Percentiles rank a stretch among this genome's conserved stretches.
phyloP scores from a whole-genome alignment of 1,140 invertebrate genomes.

The Euwallacea fornicatus region DNA sequence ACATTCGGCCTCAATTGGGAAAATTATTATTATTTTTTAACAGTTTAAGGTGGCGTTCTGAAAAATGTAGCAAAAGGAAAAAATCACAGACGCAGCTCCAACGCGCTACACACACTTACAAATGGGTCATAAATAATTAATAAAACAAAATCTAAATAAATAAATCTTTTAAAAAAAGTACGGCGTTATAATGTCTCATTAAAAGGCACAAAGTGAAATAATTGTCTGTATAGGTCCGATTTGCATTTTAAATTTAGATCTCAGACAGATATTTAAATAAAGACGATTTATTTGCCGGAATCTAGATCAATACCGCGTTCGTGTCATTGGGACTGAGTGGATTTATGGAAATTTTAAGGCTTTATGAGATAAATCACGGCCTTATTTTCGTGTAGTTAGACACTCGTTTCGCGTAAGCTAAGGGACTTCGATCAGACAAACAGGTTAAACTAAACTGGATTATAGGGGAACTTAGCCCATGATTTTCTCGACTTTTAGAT shows the following conservation, averaged over 20 bases:
- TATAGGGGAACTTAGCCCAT: no score
- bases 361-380: conserved; percentile 10
- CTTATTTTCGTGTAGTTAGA: conserved; percentile 1
- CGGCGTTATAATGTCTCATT: conserved; percentile 29
- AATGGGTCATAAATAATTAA: conserved; percentile 26
- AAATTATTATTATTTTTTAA: no score
- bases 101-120: neutral
- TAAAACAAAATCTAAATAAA: conserved; percentile 26
- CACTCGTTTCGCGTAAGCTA: neutral
- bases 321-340: conserved; percentile 20
- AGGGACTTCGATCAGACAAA: no score
- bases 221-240: conserved; percentile 25
- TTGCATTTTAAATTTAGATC: conserved; percentile 34
- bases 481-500: no score
- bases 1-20: no score
- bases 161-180: conserved; percentile 19
- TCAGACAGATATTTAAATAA: conserved; percentile 29
- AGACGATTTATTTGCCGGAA: conserved; percentile 30
- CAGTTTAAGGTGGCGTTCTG: no score
- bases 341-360: conserved; percentile 26
- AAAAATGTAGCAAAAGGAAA: no score
- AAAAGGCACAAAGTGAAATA: conserved; percentile 31
- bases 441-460: no score
- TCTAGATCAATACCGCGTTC: conserved; percentile 25
- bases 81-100: no score